Percentiles rank a stretch among this genome's conserved stretches.
These are phyloP conservation scores for Aurelia coerulea DNA, from an alignment of 30 jellyfish, hydroid and myxozoan genomes.

Conservation along the genomic window DNA sequence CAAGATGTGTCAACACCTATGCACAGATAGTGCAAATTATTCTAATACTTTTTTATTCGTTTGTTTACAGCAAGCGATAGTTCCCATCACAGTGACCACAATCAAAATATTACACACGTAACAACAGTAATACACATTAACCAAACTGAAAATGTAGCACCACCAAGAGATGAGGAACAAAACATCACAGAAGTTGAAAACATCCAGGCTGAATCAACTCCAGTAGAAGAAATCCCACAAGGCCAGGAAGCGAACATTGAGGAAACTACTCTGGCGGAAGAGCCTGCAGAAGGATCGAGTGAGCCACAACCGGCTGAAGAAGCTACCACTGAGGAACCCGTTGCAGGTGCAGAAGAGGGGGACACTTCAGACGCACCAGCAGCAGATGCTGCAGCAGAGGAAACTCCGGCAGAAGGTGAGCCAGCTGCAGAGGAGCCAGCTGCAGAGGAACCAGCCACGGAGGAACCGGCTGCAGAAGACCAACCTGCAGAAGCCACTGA, in stretches of 20 bases:
- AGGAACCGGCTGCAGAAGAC: conserved; percentile 31
- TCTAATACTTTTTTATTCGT: too few species aligned
- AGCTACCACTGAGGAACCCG: conserved; percentile 16
- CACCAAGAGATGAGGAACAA: conserved; percentile 3
- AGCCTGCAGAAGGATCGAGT: conserved; percentile 10
- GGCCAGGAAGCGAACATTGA: neutral
- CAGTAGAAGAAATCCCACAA: neutral
- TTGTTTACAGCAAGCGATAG: neutral
- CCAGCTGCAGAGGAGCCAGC: conserved; percentile 36
- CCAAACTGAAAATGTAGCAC: neutral
- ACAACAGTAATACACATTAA: conserved; percentile 29
- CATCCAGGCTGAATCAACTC: neutral
- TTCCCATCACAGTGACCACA: conserved; percentile 35
- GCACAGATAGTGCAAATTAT: too few species aligned
- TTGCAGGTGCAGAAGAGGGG: neutral
- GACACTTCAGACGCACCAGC: conserved; percentile 22
- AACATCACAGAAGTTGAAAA: conserved; percentile 36
- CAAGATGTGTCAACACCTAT: too few species aligned
- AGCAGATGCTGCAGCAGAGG: conserved; percentile 7
- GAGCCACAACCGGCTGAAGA: neutral
- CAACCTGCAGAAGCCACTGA: conserved; percentile 26
- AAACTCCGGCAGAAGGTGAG: conserved; percentile 17
- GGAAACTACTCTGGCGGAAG: neutral
- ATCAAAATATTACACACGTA: conserved; percentile 16
- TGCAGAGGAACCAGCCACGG: conserved; percentile 15